These are phyloP conservation scores for Origma solitaria DNA, from an alignment of 2,113 vertebrate species.

Conservation along the genomic window DNA sequence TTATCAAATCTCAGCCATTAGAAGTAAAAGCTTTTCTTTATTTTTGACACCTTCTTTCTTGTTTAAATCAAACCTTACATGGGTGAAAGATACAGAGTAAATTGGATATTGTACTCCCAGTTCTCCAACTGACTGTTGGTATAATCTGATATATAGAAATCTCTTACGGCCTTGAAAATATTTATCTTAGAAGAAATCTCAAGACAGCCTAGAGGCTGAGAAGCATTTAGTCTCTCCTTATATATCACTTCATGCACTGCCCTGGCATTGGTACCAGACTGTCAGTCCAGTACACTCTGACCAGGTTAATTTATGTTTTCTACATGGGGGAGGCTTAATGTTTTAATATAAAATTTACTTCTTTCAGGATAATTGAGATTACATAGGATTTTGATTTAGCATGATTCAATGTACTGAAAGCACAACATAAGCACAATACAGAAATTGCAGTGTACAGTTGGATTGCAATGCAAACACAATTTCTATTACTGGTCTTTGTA, in stretches of 20 bases:
- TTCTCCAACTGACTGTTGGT: not conserved
- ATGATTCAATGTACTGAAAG: not conserved
- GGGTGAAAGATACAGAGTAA: not conserved
- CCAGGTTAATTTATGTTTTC: not conserved
- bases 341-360: not conserved
- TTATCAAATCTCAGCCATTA: not conserved
- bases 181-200: not conserved
- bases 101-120: not conserved
- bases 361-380: not conserved
- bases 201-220: not conserved
- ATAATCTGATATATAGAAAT: not conserved
- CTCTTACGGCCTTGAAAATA: not conserved
- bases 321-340: rapidly evolving
- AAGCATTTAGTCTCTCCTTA: not conserved
- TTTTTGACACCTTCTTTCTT: not conserved
- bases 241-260: not conserved
- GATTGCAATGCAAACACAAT: not conserved
- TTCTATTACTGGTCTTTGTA: not conserved
- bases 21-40: not conserved
- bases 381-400: not conserved
- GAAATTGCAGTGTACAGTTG: not conserved
- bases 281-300: not conserved
- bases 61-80: not conserved
- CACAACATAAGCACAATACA: not conserved
- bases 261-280: not conserved